Conservation (phyloP, 2,888 invertebrate species). For the Trissolcus japonicus region DNA sequence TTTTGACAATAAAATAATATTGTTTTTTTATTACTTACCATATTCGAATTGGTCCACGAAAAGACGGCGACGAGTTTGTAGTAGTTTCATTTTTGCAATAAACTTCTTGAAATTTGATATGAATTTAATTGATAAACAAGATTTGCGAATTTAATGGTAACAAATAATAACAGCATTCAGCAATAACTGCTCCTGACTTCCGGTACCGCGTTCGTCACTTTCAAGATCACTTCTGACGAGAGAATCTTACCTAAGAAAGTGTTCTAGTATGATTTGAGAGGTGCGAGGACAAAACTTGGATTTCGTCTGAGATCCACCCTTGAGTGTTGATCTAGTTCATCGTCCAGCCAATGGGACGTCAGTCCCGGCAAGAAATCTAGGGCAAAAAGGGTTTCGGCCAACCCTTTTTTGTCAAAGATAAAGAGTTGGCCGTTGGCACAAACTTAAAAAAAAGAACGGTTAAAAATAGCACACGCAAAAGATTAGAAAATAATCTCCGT, state of each 20-base stretch:
- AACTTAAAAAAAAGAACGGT: conserved; percentile 12
- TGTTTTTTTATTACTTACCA: conserved; percentile 24
- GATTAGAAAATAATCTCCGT: too few relatives aligned
- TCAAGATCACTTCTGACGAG: conserved; percentile 21
- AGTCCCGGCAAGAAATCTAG: conserved; percentile 56
- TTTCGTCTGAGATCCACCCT: conserved; percentile 64
- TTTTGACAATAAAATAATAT: neutral
- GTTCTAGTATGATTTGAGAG: neutral
- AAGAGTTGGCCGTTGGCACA: conserved; percentile 37
- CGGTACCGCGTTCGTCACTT: neutral
- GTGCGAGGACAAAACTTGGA: conserved; percentile 14
- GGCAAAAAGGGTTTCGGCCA: conserved; percentile 61
- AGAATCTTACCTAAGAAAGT: conserved; percentile 10
- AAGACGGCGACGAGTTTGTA: conserved; percentile 30
- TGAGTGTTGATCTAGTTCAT: conserved; percentile 68
- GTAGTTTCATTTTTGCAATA: conserved; percentile 11
- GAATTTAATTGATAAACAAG: neutral
- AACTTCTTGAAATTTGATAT: neutral
- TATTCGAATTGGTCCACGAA: conserved; percentile 11
- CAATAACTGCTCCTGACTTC: neutral
- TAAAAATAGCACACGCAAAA: neutral
- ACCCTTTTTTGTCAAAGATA: conserved; percentile 60
- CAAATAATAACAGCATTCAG: neutral
- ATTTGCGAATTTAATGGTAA: neutral
- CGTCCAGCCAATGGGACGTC: conserved; percentile 63